Conservation (phyloP, 2,113 vertebrate species). For the Pampusana beccarii region DNA sequence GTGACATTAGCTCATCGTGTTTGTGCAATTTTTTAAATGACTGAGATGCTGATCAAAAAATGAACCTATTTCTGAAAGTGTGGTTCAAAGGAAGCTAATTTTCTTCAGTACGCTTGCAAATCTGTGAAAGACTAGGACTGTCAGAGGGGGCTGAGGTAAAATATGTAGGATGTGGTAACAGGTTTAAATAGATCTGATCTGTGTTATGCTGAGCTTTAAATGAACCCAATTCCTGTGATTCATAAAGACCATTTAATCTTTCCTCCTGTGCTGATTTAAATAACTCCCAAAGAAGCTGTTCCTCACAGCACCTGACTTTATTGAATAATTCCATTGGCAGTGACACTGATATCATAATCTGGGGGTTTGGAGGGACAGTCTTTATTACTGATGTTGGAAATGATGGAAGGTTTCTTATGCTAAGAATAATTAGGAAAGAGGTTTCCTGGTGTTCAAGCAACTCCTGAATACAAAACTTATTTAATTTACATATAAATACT, state of each 20-base stretch:
- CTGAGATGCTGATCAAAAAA: not conserved
- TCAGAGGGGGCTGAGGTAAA: not conserved
- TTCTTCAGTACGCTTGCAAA: not conserved
- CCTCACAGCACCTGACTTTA: not conserved
- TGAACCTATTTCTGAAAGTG: not conserved
- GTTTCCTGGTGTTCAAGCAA: not conserved
- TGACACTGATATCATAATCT: not conserved
- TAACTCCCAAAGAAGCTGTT: not conserved
- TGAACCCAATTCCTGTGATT: not conserved
- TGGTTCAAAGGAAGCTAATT: not conserved
- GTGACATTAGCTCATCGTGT: not conserved
- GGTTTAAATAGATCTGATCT: not conserved
- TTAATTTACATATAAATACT: conserved; percentile 10
- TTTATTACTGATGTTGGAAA: not conserved
- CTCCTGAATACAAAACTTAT: not conserved
- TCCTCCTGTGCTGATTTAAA: conserved; percentile 17
- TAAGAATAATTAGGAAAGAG: conserved; percentile 24
- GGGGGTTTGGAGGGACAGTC: not conserved
- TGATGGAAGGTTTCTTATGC: not conserved
- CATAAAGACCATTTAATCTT: not conserved
- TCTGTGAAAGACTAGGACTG: not conserved
- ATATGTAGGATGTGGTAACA: not conserved
- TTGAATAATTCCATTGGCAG: conserved; percentile 8
- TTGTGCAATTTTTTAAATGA: not conserved
- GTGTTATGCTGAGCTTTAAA: not conserved